Base-by-base conservation (phyloP, 2,797 vertebrate species). In the Columba guinea region DNA sequence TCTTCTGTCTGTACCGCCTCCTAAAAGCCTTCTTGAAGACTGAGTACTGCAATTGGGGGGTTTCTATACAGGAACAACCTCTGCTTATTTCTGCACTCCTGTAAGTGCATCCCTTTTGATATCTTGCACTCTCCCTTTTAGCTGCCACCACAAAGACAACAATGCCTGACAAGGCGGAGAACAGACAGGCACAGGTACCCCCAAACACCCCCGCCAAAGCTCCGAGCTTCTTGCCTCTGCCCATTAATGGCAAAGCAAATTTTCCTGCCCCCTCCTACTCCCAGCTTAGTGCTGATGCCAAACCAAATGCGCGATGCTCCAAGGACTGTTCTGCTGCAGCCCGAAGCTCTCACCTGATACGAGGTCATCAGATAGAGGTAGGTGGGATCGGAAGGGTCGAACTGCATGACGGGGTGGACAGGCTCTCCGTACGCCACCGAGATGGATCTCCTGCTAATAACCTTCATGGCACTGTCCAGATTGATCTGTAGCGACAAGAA, bases 311-410 rank as follows among this genome's bases (percentile, higher is more conserved):
- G 20, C 2, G 20, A 30, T 26, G 41, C 30, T 32, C 80, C 41
- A 75, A 22, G 73, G 48, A 68, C 74, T 63, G 35, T 41, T 46
- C 17, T 39, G 62, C 24, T 23, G 64, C 80, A 48, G 79, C 63
- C 44, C 69, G 60, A 53, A 51, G 63, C 79, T 65, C 98, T 98
- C 97, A 99, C 99, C 96, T 99, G 99, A 92, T 99, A 98, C 71
- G 99, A 98, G 2, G 99, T 99, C 99, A 99, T 99, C 95, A 99
- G 96, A 77, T 99, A 99, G 69, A 99, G 98, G 97, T 98, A 99
- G 92, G 98, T 98, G 34, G 98, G 97, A 97, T 99, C 99, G 3
- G 96, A 98, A 49, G 99, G 99, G 97, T 99, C 99, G 37, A 99
- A 99, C 90, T 98, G 99, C 99, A 99, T 99, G 97, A 99, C 94